Percentiles rank a stretch among this genome's conserved stretches.
Evolutionary conservation across 1,140 invertebrate species (phyloP).

Genomic region (Mercenaria mercenaria): DNA sequence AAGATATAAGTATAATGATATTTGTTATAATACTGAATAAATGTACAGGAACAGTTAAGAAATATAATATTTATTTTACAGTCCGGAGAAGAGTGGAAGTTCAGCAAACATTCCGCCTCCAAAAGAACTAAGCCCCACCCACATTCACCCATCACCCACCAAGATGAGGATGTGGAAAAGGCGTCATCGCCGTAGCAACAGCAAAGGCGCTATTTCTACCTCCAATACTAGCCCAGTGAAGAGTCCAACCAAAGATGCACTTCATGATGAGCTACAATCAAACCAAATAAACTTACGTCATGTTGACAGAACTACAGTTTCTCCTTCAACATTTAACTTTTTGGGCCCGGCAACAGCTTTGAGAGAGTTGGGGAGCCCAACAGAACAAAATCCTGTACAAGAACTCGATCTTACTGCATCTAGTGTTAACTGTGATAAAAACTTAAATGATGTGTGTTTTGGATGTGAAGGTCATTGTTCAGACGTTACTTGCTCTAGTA

Average conservation of each 20-base stretch:
- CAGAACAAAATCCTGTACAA: conserved; percentile 43
- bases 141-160: conserved; percentile 82
- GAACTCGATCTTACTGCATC: conserved; percentile 17
- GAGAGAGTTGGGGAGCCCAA: conserved; percentile 73
- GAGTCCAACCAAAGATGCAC: conserved; percentile 74
- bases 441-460: conserved; percentile 85
- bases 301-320: conserved; percentile 65
- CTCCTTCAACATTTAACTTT: conserved; percentile 77
- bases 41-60: no score
- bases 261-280: conserved; percentile 74
- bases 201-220: conserved; percentile 80
- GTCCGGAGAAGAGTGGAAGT: conserved; percentile 74
- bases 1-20: no score
- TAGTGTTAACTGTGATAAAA: conserved; percentile 70
- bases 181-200: conserved; percentile 83
- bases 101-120: conserved; percentile 66
- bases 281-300: conserved; percentile 68
- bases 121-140: conserved; percentile 80
- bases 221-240: conserved; percentile 75
- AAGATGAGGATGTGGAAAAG: conserved; percentile 81
- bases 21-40: no score
- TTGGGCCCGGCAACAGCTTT: conserved; percentile 82
- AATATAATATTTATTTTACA: no score
- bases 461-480: conserved; percentile 84
- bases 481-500: conserved; percentile 81